phyloP scores from a whole-genome alignment of 1,140 invertebrate genomes.

The Drosophila virilis region DNA sequence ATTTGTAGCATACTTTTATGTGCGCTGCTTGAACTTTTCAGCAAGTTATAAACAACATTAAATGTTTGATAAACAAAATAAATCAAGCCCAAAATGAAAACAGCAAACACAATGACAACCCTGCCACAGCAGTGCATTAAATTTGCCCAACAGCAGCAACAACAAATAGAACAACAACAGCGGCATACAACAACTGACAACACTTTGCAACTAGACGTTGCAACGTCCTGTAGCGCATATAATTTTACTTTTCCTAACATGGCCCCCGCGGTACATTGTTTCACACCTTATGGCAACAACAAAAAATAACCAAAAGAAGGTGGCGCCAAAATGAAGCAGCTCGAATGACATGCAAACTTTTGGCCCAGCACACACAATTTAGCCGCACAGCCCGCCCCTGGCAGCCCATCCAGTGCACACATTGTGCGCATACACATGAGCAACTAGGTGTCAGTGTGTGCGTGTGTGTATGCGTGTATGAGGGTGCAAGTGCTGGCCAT shows the following conservation, averaged over 20 bases:
- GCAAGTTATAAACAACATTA: conserved; percentile 73
- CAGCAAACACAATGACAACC: conserved; percentile 19
- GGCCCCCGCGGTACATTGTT: conserved; percentile 55
- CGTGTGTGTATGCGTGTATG: background rate
- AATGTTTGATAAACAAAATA: conserved; percentile 75
- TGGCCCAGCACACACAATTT: conserved; percentile 41
- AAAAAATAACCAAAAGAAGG: conserved; percentile 17
- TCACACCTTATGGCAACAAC: conserved; percentile 61
- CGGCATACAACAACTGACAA: conserved; percentile 21
- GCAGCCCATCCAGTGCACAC: conserved; percentile 10
- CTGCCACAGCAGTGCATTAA: conserved; percentile 56
- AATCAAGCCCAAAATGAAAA: conserved; percentile 55
- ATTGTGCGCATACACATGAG: conserved; percentile 21
- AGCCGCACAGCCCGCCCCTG: conserved; percentile 5
- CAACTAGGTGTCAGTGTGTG: conserved; percentile 13
- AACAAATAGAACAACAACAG: background rate
- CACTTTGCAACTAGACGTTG: conserved; percentile 34
- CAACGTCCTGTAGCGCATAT: conserved; percentile 51
- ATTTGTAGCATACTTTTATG: conserved; percentile 56
- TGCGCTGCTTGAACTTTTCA: conserved; percentile 64
- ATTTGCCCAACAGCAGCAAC: conserved; percentile 39
- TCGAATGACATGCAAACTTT: conserved; percentile 81
- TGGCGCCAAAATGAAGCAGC: conserved; percentile 66
- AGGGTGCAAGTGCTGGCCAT: conserved; percentile 40
- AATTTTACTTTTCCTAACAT: conserved; percentile 40